Evolutionary conservation across 2,888 invertebrate species (phyloP), one percentile per base, ranked within the genome.

Genomic region (Trisateles emortualis): DNA sequence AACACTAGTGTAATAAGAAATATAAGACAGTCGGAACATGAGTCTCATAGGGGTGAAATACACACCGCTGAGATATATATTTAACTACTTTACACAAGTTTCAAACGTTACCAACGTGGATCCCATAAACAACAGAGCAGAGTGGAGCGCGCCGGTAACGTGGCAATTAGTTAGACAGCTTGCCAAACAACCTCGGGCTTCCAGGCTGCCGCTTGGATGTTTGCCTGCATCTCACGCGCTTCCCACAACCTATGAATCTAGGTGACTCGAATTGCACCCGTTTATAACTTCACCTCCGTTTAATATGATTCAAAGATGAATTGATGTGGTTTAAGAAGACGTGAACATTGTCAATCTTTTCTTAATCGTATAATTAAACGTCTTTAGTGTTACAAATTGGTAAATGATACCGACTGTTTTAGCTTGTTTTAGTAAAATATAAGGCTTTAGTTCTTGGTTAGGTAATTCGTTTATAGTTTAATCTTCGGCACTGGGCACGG

Each of bases 81-180:
- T 58, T 59, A 57, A 67, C 58, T 64, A 59, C 59, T 68, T 73
- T 68, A 70, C 61, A 67, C 70, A 69, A 78, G 70, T 76, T 78
- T 69, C 68, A 72, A 80, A 74, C 69, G 71, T 62, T 71, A 60
- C 68, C 67, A 70, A 72, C 77, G 64, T 74, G 71, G 64, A 64
- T 72, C 54, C 69, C 67, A 74, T 80, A 78, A 79, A 81, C 76
- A 76, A 73, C 58, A 64, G 59, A 64, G 64, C 63, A 60, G 64
- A 63, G 67, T 66, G 62, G 63, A 72, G 72, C 64, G 67, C 71
- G 65, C 72, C 65, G 72, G 79, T 79, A 79, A 80, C 76, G 75
- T 71, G 78, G 83, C 82, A 86, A 87, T 88, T 87, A 88, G 83
- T 79, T 82, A 84, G 84, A 84, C 83, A 84, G 85, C 79, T 86